Conservation (phyloP, 2,797 vertebrate species). For the Channa striata region DNA sequence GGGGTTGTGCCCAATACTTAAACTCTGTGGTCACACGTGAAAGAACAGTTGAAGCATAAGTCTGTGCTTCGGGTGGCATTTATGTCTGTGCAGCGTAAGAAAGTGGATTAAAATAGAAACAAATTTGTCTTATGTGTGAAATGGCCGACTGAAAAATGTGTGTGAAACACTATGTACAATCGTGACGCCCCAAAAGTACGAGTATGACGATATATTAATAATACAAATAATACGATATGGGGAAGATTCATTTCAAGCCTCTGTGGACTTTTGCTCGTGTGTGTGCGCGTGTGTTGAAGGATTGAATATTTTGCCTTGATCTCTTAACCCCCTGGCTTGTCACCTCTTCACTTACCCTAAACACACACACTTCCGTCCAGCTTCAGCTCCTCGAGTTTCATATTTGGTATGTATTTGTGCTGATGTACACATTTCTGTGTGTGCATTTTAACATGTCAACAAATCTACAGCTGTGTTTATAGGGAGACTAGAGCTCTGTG, state of each 20-base stretch:
- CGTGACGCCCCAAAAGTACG: not conserved
- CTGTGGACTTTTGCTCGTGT: slow-evolving; percentile 40
- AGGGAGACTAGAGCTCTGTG: not conserved
- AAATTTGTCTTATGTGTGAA: too few relatives aligned
- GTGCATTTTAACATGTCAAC: slow-evolving; percentile 25
- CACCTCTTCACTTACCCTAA: slow-evolving; percentile 34
- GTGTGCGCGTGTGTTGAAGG: slow-evolving; percentile 23
- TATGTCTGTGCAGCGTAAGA: too few relatives aligned
- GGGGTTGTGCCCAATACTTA: too few relatives aligned
- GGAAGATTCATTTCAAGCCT: slow-evolving; percentile 56
- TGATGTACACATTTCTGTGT: slow-evolving; percentile 3
- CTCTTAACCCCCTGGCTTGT: slow-evolving; percentile 50
- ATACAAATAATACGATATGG: too few relatives aligned
- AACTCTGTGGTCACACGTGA: too few relatives aligned
- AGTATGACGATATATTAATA: too few relatives aligned
- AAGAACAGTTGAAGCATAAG: too few relatives aligned
- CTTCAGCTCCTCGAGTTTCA: slow-evolving; percentile 14
- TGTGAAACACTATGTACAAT: too few relatives aligned
- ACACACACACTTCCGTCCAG: slow-evolving; percentile 15
- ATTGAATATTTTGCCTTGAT: slow-evolving; percentile 53
- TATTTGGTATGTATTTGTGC: slow-evolving; percentile 7
- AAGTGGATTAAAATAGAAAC: too few relatives aligned
- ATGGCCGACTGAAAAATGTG: too few relatives aligned
- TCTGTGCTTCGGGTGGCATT: too few relatives aligned
- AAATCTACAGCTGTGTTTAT: slow-evolving; percentile 25